Conservation (phyloP, 2,797 vertebrate genomes). For the Hydrocynus forskahlii region DNA sequence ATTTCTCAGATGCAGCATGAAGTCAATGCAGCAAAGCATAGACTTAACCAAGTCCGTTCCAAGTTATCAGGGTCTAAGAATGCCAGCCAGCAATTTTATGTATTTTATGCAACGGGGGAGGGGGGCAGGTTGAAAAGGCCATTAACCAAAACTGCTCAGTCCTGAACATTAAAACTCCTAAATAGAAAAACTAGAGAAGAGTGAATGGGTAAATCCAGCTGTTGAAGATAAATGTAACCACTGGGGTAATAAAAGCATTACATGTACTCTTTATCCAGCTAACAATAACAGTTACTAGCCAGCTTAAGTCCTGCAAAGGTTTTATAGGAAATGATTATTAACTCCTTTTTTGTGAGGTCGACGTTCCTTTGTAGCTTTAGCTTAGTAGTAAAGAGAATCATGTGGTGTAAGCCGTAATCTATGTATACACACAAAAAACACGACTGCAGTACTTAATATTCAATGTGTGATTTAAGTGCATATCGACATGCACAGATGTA, state of each 20-base stretch:
- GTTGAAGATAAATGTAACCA: conserved; percentile 60
- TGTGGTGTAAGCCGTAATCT: conserved; percentile 78
- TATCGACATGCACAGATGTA: conserved; percentile 81
- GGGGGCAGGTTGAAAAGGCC: neutral
- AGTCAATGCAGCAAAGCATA: neutral
- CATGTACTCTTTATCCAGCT: conserved; percentile 71
- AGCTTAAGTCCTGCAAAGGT: conserved; percentile 71
- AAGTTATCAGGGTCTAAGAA: conserved; percentile 25
- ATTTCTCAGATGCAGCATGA: neutral
- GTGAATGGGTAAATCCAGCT: conserved; percentile 23
- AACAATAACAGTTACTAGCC: conserved; percentile 65
- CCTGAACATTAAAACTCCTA: conserved; percentile 22
- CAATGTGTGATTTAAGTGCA: conserved; percentile 78
- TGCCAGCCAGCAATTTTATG: conserved; percentile 9
- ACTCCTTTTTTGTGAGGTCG: conserved; percentile 73
- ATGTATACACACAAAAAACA: conserved; percentile 72
- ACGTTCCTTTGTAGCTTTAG: conserved; percentile 76
- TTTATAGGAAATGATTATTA: conserved; percentile 73
- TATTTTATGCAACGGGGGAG: conserved; percentile 21
- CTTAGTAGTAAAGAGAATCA: conserved; percentile 73
- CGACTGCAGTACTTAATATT: conserved; percentile 73
- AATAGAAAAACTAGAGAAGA: conserved; percentile 15
- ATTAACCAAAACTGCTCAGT: conserved; percentile 28
- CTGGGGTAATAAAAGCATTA: conserved; percentile 61
- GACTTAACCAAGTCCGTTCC: neutral